phyloP scores from a whole-genome alignment of 2,888 invertebrate genomes.

The Hedya salicella region DNA sequence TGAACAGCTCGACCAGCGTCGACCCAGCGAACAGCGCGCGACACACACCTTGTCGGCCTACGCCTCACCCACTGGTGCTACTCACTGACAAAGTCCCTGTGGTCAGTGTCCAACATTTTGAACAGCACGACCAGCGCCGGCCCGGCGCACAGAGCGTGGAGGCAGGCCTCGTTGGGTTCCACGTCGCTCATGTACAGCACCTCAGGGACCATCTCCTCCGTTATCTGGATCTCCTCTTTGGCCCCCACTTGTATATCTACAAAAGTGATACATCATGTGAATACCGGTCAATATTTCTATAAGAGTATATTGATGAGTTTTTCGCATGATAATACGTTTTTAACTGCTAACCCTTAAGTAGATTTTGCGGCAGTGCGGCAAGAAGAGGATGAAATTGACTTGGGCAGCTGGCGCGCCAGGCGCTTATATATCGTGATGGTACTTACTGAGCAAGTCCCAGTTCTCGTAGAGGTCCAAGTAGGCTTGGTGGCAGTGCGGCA shows the following conservation, averaged over 20 bases:
- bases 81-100: slow-evolving; percentile 72
- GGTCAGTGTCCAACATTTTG: slow-evolving; percentile 71
- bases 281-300: too few species aligned
- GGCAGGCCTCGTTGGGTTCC: slow-evolving; percentile 75
- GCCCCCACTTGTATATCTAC: slow-evolving; percentile 69
- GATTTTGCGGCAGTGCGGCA: slow-evolving; percentile 76
- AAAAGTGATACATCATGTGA: background rate
- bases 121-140: slow-evolving; percentile 70
- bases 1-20: slow-evolving; percentile 72
- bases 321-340: too few species aligned
- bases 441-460: slow-evolving; percentile 73
- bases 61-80: too few species aligned
- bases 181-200: slow-evolving; percentile 79
- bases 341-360: too few species aligned
- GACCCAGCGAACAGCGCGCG: slow-evolving; percentile 43
- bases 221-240: slow-evolving; percentile 66
- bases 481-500: slow-evolving; percentile 76
- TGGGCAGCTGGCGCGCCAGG: slow-evolving; percentile 52
- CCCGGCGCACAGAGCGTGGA: slow-evolving; percentile 65
- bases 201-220: slow-evolving; percentile 61
- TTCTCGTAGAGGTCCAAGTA: slow-evolving; percentile 78
- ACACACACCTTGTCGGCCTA: too few species aligned
- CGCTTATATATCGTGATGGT: slow-evolving; percentile 49
- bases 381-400: slow-evolving; percentile 75
- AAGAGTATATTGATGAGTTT: too few species aligned